Evolutionary conservation across 1,140 invertebrate species (phyloP), one percentile per base, ranked within the genome.

Genomic region (Ylistrum balloti): DNA sequence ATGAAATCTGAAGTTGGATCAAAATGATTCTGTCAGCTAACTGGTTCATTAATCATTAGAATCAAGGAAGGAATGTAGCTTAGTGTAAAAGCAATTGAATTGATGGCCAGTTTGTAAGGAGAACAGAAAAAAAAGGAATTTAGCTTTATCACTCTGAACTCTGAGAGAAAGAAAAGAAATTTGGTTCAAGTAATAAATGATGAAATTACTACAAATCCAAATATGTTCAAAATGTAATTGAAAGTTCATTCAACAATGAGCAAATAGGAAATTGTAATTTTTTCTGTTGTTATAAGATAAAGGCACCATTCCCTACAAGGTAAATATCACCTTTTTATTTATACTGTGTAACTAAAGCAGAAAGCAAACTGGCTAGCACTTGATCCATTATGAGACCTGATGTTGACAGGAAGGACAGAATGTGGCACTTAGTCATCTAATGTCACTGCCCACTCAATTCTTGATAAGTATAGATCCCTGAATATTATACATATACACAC

Each of bases 391-490:
- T 74, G 11, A n/a, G 56, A n/a, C 56, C 56, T 28, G 56, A 74
- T 74, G 56, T 74, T 74, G 56, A 74, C 56, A 74, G 56, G 56
- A 74, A 74, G n/a, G 56, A 74, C 45, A 48, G 56, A 74, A 74
- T 74, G 56, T 28, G n/a, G 56, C 56, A 74, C 56, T 74, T 74
- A 74, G 56, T 74, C 56, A 74, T 74, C 22, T 28, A n/a, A 74
- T 74, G 56, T 74, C 56, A 74, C 56, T 74, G 56, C 56, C 56
- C 56, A 74, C 56, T 28, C 56, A 74, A 22, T 13, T 45, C 41
- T 45, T 45, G 41, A 45, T 9, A 74, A 74, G 56, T 74, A 74
- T 74, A 74, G 56, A 74, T 74, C 56, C 56, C n/a, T 48, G 22
- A 74, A 28, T 74, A 74, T 74, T 74, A 74, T 74, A 45, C 41